Base-by-base conservation (phyloP, 2,888 invertebrate species). In the Galeruca laticollis region DNA sequence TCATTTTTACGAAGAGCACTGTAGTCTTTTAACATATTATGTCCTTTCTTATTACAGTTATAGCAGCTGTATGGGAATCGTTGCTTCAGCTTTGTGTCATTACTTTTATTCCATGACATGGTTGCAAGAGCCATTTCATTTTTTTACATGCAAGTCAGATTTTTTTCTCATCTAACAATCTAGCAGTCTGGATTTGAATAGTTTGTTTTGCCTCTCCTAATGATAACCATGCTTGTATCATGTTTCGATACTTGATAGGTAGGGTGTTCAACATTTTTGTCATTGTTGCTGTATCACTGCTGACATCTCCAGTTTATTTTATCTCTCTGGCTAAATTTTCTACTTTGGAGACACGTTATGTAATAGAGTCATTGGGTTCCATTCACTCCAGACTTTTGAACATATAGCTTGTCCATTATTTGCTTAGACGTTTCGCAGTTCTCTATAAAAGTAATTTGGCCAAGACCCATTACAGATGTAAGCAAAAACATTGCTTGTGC, bases 311-410 rank as follows among this genome's bases (percentile, higher is more conserved):
- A 15, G 72, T 15, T 43, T 78, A 74, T 59, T 62, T 61, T n/a
- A 78, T 65, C 59, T 73, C 52, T 64, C 66, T 61, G 10, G 79
- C 81, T 68, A 81, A 60, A 56, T 78, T 80, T 66, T 76, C 77
- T 1, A 81, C 71, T 65, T 79, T 79, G 2, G 79, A 54, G 6
- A 81, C 72, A 57, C 80, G 80, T 54, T 80, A 76, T 1, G 77
- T 76, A 1, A 81, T 73, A n/a, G n/a, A 70, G 35, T 81, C 79
- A 6, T 59, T 75, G 10, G 51, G 54, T 20, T 31, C 52, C 75
- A 56, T 76, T 79, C 0, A 26, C 65, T 68, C 75, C 76, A 0
- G 74, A 69, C 60, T 76, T 77, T 26, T 66, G 65, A 18, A 63
- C 21, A 40, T 74, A 77, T 33, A 80, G 51, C 51, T 75, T 78